Evolutionary conservation across 2,888 invertebrate genomes (phyloP).

Genomic region (Lasioglossum morio): DNA sequence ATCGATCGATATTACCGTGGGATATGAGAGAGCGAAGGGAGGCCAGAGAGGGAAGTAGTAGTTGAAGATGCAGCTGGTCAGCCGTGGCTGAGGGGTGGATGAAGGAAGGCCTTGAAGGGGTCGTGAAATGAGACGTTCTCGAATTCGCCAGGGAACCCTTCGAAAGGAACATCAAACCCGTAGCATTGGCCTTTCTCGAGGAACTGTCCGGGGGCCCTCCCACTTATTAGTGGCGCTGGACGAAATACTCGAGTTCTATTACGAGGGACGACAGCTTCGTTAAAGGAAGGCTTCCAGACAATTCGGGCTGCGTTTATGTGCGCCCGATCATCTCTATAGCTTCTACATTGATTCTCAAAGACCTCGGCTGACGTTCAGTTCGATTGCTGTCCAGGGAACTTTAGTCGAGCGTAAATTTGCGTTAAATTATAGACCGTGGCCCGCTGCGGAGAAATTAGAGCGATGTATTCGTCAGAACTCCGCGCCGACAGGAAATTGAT

Average conservation of each 20-base stretch:
- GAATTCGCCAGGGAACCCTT: conserved; percentile 68
- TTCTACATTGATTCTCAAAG: conserved; percentile 56
- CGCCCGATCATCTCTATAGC: conserved; percentile 57
- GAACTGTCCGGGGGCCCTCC: conserved; percentile 58
- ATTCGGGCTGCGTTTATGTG: conserved; percentile 58
- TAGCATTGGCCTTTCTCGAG: conserved; percentile 57
- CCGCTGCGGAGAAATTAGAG: conserved; percentile 22
- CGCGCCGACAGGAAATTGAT: conserved; percentile 13
- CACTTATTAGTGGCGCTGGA: conserved; percentile 66
- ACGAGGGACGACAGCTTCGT: conserved; percentile 66
- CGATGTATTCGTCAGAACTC: conserved; percentile 24
- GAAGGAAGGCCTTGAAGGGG: conserved; percentile 61
- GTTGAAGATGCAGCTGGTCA: conserved; percentile 61
- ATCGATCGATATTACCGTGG: conserved; percentile 73
- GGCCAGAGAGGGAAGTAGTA: conserved; percentile 28
- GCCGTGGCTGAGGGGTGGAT: conserved; percentile 37
- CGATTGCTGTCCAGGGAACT: conserved; percentile 44
- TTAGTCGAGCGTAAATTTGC: conserved; percentile 55
- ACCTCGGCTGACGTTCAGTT: conserved; percentile 47
- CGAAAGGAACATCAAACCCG: conserved; percentile 65
- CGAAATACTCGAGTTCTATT: conserved; percentile 66
- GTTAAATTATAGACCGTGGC: conserved; percentile 47
- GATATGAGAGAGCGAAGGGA: conserved; percentile 28
- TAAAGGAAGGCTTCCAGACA: conserved; percentile 61
- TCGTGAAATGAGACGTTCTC: conserved; percentile 71